These are phyloP conservation scores for Propithecus coquereli DNA, from an alignment of 2,113 vertebrate species.

Conservation along the genomic window DNA sequence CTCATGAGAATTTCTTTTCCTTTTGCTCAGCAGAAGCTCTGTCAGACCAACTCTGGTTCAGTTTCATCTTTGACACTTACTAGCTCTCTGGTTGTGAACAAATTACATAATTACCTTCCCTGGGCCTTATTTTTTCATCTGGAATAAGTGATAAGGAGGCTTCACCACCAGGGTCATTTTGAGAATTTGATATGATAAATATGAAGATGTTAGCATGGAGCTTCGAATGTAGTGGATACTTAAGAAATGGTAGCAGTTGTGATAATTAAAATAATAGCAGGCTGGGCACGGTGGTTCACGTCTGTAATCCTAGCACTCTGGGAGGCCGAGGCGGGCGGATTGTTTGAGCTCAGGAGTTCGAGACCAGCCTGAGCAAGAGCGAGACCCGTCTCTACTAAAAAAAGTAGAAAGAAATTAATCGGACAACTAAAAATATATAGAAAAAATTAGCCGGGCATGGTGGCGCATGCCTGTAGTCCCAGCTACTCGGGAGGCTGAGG, in stretches of 20 bases:
- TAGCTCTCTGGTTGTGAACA: not conserved
- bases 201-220: not conserved
- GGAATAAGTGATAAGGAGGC: not conserved
- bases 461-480: no score
- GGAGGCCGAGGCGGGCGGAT: no score
- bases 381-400: no score
- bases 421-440: no score
- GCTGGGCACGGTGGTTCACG: no score
- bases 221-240: not conserved
- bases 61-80: not conserved
- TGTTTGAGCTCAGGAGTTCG: no score
- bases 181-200: conserved; percentile 16
- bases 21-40: not conserved
- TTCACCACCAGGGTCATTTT: not conserved
- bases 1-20: not conserved
- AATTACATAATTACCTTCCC: not conserved
- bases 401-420: no score
- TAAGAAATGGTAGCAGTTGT: not conserved
- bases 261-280: not conserved
- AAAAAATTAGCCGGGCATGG: no score
- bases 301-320: no score
- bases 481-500: no score
- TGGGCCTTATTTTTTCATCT: not conserved
- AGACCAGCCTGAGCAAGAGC: no score
- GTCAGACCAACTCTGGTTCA: not conserved